phyloP scores from a whole-genome alignment of 2,797 vertebrate species.

The Siniperca undulata region DNA sequence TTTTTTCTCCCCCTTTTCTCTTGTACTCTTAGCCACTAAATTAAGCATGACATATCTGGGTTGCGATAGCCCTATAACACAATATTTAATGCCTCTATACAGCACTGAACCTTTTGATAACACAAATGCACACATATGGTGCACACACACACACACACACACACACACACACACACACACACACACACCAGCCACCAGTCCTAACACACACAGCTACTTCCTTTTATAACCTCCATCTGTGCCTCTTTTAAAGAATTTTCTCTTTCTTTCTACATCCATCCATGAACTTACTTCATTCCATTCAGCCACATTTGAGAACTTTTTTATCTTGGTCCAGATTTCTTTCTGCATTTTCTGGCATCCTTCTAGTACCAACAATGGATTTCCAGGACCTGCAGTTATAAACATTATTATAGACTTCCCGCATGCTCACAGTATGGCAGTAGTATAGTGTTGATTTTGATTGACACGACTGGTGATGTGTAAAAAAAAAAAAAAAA shows the following conservation, averaged over 20 bases:
- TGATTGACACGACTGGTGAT: slow-evolving; percentile 81
- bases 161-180: slow-evolving; percentile 8
- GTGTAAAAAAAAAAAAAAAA: slow-evolving; percentile 66
- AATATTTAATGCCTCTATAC: slow-evolving; percentile 68
- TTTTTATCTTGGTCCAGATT: slow-evolving; percentile 45
- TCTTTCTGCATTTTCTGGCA: slow-evolving; percentile 39
- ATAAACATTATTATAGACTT: slow-evolving; percentile 59
- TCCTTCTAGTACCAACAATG: slow-evolving; percentile 57
- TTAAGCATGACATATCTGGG: slow-evolving; percentile 85
- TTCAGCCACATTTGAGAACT: slow-evolving; percentile 47
- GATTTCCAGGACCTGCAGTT: slow-evolving; percentile 71
- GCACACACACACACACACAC: slow-evolving; percentile 8
- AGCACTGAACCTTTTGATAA: slow-evolving; percentile 62
- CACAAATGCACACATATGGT: slow-evolving; percentile 51
- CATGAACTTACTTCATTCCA: slow-evolving; percentile 39
- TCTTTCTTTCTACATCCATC: slow-evolving; percentile 43
- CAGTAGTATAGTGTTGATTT: slow-evolving; percentile 73
- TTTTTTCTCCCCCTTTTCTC: slow-evolving; percentile 56
- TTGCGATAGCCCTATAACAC: slow-evolving; percentile 79
- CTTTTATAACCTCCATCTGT: slow-evolving; percentile 57
- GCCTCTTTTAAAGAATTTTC: slow-evolving; percentile 42
- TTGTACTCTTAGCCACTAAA: slow-evolving; percentile 80
- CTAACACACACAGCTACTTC: slow-evolving; percentile 30
- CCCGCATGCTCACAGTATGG: slow-evolving; percentile 34
- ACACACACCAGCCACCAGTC: background rate